These are phyloP conservation scores for Glaucidium brasilianum DNA, from an alignment of 2,113 vertebrate species.

Conservation along the genomic window DNA sequence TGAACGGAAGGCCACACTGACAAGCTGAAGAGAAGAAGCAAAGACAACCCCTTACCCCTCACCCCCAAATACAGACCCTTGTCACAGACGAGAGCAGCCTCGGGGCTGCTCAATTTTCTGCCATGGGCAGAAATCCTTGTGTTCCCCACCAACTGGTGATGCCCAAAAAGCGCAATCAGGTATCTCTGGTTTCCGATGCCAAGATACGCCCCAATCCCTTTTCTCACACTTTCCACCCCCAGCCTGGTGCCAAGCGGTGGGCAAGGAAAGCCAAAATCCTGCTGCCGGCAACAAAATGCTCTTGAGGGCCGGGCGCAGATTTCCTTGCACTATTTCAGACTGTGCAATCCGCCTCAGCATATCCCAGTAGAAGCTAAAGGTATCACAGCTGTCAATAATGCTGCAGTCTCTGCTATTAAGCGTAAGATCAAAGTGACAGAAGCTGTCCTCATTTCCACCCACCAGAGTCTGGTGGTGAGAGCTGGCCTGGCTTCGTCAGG, in stretches of 20 bases:
- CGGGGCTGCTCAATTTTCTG: background rate
- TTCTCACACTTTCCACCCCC: background rate
- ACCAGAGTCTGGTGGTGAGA: background rate
- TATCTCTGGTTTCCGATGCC: background rate
- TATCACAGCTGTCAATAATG: background rate
- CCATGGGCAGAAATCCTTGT: rapidly evolving
- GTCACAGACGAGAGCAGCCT: background rate
- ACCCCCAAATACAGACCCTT: background rate
- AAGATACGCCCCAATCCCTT: background rate
- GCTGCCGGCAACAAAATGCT: background rate
- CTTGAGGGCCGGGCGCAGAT: background rate
- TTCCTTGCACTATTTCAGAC: background rate
- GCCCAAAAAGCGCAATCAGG: background rate
- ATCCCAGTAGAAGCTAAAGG: background rate
- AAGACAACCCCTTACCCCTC: background rate
- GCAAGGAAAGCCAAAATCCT: background rate
- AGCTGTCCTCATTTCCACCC: background rate
- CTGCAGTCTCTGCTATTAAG: background rate
- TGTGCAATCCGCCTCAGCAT: background rate
- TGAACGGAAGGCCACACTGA: background rate
- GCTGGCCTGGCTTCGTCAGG: background rate
- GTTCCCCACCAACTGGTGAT: rapidly evolving
- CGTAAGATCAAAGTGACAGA: background rate
- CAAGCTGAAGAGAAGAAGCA: background rate
- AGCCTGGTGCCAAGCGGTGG: background rate